A percentile compares a stretch with the other conserved stretches of the same genome.
Evolutionary conservation across 1,140 invertebrate genomes (phyloP).

Genomic region (Cyclina sinensis): DNA sequence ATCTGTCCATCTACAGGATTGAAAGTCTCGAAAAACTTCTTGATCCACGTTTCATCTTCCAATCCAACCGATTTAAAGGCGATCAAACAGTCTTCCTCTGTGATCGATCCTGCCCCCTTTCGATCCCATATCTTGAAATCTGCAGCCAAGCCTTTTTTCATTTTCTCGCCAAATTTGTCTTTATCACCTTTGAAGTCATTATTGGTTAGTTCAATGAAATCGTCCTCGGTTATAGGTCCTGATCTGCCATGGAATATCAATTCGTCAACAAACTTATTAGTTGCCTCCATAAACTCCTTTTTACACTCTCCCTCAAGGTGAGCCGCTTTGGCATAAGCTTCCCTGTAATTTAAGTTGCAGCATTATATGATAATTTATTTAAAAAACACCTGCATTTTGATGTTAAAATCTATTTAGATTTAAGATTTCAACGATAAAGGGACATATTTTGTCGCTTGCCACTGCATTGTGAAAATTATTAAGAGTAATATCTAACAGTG

Average conservation of each 20-base stretch:
- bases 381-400: no score
- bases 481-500: no score
- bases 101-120: conserved; percentile 71
- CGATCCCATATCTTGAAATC: conserved; percentile 73
- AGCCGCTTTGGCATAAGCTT: not conserved
- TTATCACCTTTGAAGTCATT: conserved; percentile 65
- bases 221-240: conserved; percentile 60
- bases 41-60: conserved; percentile 68
- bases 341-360: no score
- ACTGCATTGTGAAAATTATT: no score
- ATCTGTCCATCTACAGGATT: conserved; percentile 60
- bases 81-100: conserved; percentile 68
- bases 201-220: conserved; percentile 57
- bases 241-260: conserved; percentile 40
- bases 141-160: conserved; percentile 62
- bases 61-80: conserved; percentile 73
- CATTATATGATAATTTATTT: no score
- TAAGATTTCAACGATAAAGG: no score
- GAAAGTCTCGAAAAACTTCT: conserved; percentile 64
- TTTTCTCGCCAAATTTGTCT: conserved; percentile 33
- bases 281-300: conserved; percentile 21
- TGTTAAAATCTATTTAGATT: no score
- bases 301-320: conserved; percentile 66
- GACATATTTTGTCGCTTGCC: no score
- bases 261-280: conserved; percentile 49